Percentiles rank a stretch among this genome's conserved stretches.
Conservation (phyloP, 2,113 vertebrate species). For the Mohoua ochrocephala region DNA sequence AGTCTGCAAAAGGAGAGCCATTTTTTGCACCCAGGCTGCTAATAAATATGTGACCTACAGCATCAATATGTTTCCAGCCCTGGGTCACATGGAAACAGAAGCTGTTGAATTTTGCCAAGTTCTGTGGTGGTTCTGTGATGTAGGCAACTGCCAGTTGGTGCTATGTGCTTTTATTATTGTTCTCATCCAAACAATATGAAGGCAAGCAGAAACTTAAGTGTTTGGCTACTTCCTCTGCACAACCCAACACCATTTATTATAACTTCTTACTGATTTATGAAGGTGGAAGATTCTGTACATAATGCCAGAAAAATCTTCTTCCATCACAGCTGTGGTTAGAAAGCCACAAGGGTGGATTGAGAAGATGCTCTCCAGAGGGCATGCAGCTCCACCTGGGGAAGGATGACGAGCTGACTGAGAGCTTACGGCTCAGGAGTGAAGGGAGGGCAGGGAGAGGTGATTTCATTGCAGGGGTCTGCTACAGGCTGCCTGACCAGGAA, state of each 20-base stretch:
- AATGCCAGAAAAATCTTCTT: constrained; percentile 7
- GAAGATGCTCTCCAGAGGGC: not conserved
- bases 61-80: not conserved
- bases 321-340: constrained; percentile 4
- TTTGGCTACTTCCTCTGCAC: not conserved
- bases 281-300: not conserved
- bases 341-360: not conserved
- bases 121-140: not conserved
- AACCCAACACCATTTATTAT: not conserved
- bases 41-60: not conserved
- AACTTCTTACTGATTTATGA: constrained; percentile 42
- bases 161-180: not conserved
- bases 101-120: not conserved
- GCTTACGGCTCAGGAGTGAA: not conserved
- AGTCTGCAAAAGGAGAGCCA: not conserved
- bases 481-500: not conserved
- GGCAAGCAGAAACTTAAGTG: not conserved
- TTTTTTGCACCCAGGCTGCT: not conserved
- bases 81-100: not conserved
- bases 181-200: constrained; percentile 17
- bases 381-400: not conserved
- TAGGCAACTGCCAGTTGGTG: not conserved
- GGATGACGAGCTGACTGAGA: not conserved
- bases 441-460: not conserved
- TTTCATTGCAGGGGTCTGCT: not conserved